Base-by-base conservation (phyloP, 2,797 vertebrate genomes). In the Garrulus glandarius region DNA sequence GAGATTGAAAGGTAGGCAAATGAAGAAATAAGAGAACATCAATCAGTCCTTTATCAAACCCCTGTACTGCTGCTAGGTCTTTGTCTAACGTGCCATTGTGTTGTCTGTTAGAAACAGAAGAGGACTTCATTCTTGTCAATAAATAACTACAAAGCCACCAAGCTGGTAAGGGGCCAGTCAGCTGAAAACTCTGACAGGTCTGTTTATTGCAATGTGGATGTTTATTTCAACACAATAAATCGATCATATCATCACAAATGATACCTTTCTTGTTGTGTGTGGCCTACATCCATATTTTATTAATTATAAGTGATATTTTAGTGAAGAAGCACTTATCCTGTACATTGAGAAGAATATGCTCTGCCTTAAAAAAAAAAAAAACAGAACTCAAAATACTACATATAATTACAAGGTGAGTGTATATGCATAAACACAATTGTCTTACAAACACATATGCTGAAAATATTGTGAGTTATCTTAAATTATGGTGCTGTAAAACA, bases 11-110 rank as follows among this genome's bases (percentile, higher is more conserved):
- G 65, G 39, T 63, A 85, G 55, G 84, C 56, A 96, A 96, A 95
- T 94, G 74, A 94, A 93, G 70, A 95, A 91, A 87, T 82, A 80
- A 88, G 82, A 85, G 71, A 95, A 85, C 68, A 96, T 92, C 92
- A 52, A 53, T 91, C 94, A 92, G 70, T 37, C 24, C 63, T 91
- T 95, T 92, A 83, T 84, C 70, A 63, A 67, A 75, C 6, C 7
- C 24, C 47, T 55, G 22, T 86, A 52, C n/a, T 7, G 7, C 46
- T 89, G 61, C 37, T 90, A 65, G 36, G 24, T 77, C 50, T 94
- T 84, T 84, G 41, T 92, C 71, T 91, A 71, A 60, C 56, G 56
- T 43, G 19, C 27, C 70, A 74, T 84, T 5, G 0, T 23, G 15
- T 43, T 89, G 43, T 52, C 60, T 60, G 10, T 69, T 83, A 67